Evolutionary conservation across 1,140 invertebrate species (phyloP).

Genomic region (Ylistrum balloti): DNA sequence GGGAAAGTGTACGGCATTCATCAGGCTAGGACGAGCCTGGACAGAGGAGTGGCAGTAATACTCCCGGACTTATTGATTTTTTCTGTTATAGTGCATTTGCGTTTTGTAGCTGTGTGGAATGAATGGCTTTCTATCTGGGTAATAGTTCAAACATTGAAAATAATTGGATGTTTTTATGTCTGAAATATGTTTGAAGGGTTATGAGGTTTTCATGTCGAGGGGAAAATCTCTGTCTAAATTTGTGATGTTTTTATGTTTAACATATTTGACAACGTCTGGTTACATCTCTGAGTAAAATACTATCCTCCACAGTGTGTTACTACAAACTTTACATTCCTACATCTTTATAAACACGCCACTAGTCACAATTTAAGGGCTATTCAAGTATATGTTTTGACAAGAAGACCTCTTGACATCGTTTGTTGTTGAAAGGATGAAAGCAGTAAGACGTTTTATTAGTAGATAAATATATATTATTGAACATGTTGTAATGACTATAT

Average conservation of each 20-base stretch:
- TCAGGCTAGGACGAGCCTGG: not conserved
- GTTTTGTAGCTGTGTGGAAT: not conserved
- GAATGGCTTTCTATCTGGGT: not conserved
- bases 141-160: slow-evolving; percentile 6
- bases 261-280: not conserved
- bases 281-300: not conserved
- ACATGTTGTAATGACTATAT: too few relatives aligned
- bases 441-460: too few relatives aligned
- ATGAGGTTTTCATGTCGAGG: not conserved
- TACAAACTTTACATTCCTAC: not conserved
- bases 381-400: too few relatives aligned
- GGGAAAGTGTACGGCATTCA: not conserved
- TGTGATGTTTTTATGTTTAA: not conserved
- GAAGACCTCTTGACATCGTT: too few relatives aligned
- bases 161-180: slow-evolving; percentile 28
- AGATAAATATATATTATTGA: too few relatives aligned
- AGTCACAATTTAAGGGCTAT: too few relatives aligned
- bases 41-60: not conserved
- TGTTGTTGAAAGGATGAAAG: too few relatives aligned
- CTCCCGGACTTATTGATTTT: not conserved
- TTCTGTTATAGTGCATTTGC: not conserved
- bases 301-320: not conserved
- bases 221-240: not conserved
- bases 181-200: slow-evolving; percentile 35
- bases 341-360: not conserved